Evolutionary conservation across 2,113 vertebrate genomes (phyloP).

Genomic region (Telmatochromis brichardi): DNA sequence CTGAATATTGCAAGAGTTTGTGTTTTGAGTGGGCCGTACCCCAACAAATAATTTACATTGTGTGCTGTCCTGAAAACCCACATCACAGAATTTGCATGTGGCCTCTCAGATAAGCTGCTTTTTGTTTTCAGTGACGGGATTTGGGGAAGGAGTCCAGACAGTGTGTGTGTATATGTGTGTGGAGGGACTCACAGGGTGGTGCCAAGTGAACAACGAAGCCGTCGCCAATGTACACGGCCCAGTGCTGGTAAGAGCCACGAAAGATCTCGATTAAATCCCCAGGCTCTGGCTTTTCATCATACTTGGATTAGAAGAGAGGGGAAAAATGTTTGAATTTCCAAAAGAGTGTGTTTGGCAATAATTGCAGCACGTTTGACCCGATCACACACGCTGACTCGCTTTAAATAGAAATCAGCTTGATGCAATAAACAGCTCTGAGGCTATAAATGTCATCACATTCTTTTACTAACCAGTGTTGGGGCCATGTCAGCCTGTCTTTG

Average conservation of each 20-base stretch:
- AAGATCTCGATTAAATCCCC: constrained; percentile 83
- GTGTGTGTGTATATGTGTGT: background rate
- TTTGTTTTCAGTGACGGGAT: background rate
- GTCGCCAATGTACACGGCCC: constrained; percentile 80
- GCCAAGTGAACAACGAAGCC: constrained; percentile 79
- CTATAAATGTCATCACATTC: background rate
- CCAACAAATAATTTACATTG: background rate
- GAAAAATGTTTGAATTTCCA: background rate
- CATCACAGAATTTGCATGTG: background rate
- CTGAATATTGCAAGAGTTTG: background rate
- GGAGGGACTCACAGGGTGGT: constrained; percentile 66
- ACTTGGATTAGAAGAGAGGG: constrained; percentile 8
- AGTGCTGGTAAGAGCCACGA: constrained; percentile 76
- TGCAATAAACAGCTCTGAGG: background rate
- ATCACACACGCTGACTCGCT: background rate
- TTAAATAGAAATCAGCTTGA: background rate
- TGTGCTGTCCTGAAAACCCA: background rate
- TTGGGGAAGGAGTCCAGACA: background rate
- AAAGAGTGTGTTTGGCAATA: background rate
- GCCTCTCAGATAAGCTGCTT: background rate
- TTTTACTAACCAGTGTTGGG: constrained; percentile 49
- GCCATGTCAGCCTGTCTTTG: constrained; percentile 36
- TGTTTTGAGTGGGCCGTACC: background rate
- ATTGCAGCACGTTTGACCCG: background rate
- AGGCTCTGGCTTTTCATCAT: constrained; percentile 63